A percentile compares a stretch with the other conserved stretches of the same genome.
Conservation (phyloP, 2,113 vertebrate species). For the Hippolais icterina region DNA sequence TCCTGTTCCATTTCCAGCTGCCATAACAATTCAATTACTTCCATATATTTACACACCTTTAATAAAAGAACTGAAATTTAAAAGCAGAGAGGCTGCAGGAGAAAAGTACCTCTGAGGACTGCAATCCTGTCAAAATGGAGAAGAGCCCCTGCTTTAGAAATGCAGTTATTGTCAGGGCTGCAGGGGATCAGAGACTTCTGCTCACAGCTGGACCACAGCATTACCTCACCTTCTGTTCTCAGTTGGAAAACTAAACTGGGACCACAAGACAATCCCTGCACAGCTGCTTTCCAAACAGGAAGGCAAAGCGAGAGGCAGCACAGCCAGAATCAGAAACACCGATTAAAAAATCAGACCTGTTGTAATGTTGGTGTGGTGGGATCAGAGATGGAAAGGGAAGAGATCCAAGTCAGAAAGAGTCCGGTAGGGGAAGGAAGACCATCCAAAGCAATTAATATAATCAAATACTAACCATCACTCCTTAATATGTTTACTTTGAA, state of each 20-base stretch:
- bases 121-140: neutral
- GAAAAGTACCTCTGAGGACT: neutral
- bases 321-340: neutral
- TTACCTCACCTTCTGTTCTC: conserved; percentile 18
- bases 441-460: neutral
- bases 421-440: neutral
- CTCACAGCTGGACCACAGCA: neutral
- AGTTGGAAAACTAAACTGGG: conserved; percentile 13
- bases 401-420: neutral
- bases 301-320: neutral
- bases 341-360: neutral
- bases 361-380: neutral
- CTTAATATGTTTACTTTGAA: neutral
- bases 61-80: neutral
- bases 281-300: conserved; percentile 16
- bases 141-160: neutral
- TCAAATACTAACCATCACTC: neutral
- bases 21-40: neutral
- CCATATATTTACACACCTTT: neutral
- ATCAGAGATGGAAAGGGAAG: neutral
- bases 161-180: neutral
- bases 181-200: conserved; percentile 5
- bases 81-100: neutral
- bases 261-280: neutral
- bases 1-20: neutral